Percentiles rank a stretch among this genome's conserved stretches.
Conservation (phyloP, 2,113 vertebrate species). For the Myrmecophaga tridactyla region DNA sequence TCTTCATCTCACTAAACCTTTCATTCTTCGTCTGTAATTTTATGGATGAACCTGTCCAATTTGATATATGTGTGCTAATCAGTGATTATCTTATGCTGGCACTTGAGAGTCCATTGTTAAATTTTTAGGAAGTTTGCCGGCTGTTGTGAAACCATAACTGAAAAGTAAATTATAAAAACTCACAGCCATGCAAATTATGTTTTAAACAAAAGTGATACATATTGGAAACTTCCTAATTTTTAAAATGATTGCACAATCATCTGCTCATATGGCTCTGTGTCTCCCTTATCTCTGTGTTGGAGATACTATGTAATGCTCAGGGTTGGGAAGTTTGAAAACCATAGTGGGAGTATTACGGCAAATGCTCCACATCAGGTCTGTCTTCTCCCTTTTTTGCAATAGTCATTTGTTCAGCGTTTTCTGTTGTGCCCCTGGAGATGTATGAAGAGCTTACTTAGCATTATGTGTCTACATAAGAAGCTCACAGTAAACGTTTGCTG, state of each 20-base stretch:
- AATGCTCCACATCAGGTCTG: not conserved
- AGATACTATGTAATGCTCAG: not conserved
- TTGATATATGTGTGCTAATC: not conserved
- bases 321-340: not conserved
- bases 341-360: not conserved
- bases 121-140: not conserved
- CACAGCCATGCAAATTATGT: not conserved
- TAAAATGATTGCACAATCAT: not conserved
- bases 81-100: not conserved
- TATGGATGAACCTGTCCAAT: not conserved
- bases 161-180: not conserved
- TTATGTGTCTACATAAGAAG: not conserved
- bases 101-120: not conserved
- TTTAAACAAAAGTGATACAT: not conserved
- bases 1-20: not conserved
- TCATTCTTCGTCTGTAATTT: not conserved
- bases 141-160: not conserved
- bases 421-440: not conserved
- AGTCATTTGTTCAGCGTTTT: not conserved
- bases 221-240: not conserved
- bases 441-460: not conserved
- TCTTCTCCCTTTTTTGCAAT: not conserved
- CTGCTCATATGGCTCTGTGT: not conserved
- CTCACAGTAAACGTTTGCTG: not conserved
- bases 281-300: not conserved